Evolutionary conservation across 2,797 vertebrate species (phyloP), one percentile per base, ranked within the genome.

Genomic region (Poeciliopsis presidionis): DNA sequence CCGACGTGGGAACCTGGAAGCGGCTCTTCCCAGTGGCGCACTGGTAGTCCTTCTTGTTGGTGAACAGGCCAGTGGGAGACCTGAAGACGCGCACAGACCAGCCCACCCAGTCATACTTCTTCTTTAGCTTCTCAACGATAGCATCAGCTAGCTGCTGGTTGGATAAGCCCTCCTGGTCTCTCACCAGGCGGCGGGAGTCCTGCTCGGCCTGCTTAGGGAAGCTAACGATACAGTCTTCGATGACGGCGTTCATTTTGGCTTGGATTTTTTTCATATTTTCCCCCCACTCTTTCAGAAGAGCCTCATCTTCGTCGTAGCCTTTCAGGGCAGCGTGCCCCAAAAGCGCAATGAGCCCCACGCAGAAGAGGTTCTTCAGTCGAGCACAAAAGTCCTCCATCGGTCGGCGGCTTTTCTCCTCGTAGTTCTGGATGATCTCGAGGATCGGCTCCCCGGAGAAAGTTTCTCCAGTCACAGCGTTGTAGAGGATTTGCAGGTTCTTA

Each of bases 281-380:
- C 0, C 79, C 61, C 96, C 96, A 96, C 0, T 89, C 85, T 41
- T 88, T 87, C 65, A 95, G 93, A 30, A 95, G 86, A 0, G 74
- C 74, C 0, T 96, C 95, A n/a, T 95, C 95, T 1, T 96, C 94
- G 0, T 89, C 93, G 0, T 84, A 84, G 0, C 90, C 94, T 77
- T 94, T 95, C 71, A 96, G 91, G 8, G 94, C 92, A 0, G 94
- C 90, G 28, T 96, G 90, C 57, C 95, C 96, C 87, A 96, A 9
- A 18, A 96, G 90, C 0, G 95, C 94, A 0, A 96, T 96, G 67
- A 96, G 87, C 36, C 96, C 96, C 1, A 96, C 75, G 53, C 95
- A 96, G 91, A 96, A 95, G 20, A 96, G 94, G n/a, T 95, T 92
- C 88, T 96, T 96, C 46, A 96, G 88, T 22, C 92, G 85, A 79